These are phyloP conservation scores for Lemur catta DNA, from an alignment of 2,797 vertebrate species.

Conservation along the genomic window DNA sequence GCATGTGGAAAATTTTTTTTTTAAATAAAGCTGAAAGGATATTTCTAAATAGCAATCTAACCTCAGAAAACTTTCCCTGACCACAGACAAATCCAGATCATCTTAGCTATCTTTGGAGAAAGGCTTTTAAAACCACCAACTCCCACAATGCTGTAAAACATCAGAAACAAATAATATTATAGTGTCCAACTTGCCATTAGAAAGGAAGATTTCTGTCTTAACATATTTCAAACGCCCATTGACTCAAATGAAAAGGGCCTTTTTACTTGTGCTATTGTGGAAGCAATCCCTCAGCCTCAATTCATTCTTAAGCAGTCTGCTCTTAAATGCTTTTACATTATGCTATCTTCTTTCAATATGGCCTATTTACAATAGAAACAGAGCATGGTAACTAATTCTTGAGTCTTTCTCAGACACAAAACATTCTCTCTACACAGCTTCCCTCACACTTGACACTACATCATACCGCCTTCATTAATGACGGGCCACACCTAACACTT, in stretches of 20 bases:
- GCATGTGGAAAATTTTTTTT: not conserved
- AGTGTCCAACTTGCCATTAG: slow-evolving; percentile 40
- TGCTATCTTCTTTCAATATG: slow-evolving; percentile 48
- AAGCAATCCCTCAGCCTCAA: slow-evolving; percentile 40
- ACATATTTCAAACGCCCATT: slow-evolving; percentile 51
- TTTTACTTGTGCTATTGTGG: slow-evolving; percentile 52
- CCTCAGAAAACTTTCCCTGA: slow-evolving; percentile 46
- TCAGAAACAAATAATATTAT: slow-evolving; percentile 55
- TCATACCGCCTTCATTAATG: not conserved
- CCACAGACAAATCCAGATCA: slow-evolving; percentile 58
- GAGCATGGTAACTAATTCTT: slow-evolving; percentile 31
- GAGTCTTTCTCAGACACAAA: slow-evolving; percentile 56
- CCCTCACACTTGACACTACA: not conserved
- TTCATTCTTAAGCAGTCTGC: slow-evolving; percentile 47
- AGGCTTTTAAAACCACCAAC: slow-evolving; percentile 62
- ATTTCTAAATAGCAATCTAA: slow-evolving; percentile 58
- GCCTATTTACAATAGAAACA: slow-evolving; percentile 39
- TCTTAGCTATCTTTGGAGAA: slow-evolving; percentile 58
- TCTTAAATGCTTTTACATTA: slow-evolving; percentile 59
- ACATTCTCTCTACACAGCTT: slow-evolving; percentile 11
- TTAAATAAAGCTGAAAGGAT: slow-evolving; percentile 35
- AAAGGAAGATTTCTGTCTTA: slow-evolving; percentile 51
- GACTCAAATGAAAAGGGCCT: slow-evolving; percentile 58
- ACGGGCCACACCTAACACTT: slow-evolving; percentile 33
- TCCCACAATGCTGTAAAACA: slow-evolving; percentile 32